These are phyloP conservation scores for Lasioglossum leucozonium DNA, from an alignment of 2,888 invertebrate species.

Conservation along the genomic window DNA sequence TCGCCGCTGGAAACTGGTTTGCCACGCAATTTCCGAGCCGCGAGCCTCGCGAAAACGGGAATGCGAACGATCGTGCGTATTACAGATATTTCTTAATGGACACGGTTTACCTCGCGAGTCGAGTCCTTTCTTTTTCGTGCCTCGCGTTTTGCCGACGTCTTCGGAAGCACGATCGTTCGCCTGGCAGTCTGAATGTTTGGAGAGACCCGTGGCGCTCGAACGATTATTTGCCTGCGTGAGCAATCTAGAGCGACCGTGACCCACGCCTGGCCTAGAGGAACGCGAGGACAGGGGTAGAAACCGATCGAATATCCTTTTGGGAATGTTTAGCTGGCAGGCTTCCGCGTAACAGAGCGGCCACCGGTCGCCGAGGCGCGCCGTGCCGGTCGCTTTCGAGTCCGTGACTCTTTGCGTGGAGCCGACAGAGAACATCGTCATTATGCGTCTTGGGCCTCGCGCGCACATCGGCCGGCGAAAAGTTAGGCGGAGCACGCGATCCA, in stretches of 20 bases:
- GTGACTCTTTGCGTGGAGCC: conserved; percentile 80
- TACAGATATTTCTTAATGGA: conserved; percentile 1
- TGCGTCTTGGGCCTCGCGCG: conserved; percentile 71
- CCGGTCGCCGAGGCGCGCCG: too few relatives aligned
- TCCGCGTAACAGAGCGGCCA: conserved; percentile 75
- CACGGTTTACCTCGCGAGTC: conserved; percentile 20
- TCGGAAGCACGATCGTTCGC: not conserved
- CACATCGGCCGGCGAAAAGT: conserved; percentile 76
- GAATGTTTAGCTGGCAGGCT: conserved; percentile 69
- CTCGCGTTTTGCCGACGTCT: not conserved
- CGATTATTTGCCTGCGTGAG: not conserved
- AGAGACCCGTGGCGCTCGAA: not conserved
- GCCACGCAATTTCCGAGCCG: not conserved
- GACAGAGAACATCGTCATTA: conserved; percentile 81
- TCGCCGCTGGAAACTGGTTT: conserved; percentile 48
- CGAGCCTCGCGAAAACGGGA: conserved; percentile 22
- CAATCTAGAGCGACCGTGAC: not conserved
- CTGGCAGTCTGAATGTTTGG: not conserved
- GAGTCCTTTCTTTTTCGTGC: not conserved
- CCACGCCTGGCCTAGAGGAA: conserved; percentile 72
- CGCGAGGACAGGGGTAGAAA: conserved; percentile 34
- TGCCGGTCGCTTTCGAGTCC: conserved; percentile 72
- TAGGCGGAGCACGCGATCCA: conserved; percentile 78
- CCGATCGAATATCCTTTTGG: conserved; percentile 33
- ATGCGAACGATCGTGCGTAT: conserved; percentile 43